Evolutionary conservation across 1,140 invertebrate genomes (phyloP).

Genomic region (Drosophila santomea): DNA sequence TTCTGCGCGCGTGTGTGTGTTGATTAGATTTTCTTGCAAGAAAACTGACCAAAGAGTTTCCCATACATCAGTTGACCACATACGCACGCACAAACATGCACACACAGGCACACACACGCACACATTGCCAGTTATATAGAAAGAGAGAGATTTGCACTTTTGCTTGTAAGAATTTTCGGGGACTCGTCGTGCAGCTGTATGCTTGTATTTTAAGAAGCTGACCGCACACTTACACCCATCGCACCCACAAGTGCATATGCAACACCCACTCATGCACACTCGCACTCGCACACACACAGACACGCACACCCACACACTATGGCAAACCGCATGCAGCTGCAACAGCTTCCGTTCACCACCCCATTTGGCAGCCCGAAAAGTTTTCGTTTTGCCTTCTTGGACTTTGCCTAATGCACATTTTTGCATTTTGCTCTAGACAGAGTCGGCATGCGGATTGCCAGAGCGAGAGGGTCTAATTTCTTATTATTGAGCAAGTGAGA

Average conservation of each 20-base stretch:
- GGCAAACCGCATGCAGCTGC: constrained; percentile 59
- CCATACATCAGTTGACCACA: constrained; percentile 73
- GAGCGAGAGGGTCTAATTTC: constrained; percentile 73
- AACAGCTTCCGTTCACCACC: constrained; percentile 46
- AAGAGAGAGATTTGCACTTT: constrained; percentile 57
- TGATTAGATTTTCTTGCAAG: constrained; percentile 83
- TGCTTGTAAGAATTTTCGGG: constrained; percentile 70
- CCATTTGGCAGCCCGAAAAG: constrained; percentile 28
- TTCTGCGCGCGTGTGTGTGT: constrained; percentile 65
- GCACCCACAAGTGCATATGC: constrained; percentile 45
- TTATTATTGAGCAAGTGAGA: constrained; percentile 64
- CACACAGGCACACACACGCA: constrained; percentile 10
- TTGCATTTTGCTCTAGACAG: constrained; percentile 74
- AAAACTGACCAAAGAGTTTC: constrained; percentile 80
- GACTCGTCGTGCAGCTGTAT: constrained; percentile 40
- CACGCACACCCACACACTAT: constrained; percentile 6
- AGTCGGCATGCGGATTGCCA: constrained; percentile 55
- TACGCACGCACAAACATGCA: constrained; percentile 15
- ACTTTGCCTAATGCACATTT: constrained; percentile 82
- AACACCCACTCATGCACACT: constrained; percentile 17
- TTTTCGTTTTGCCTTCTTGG: constrained; percentile 73
- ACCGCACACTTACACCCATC: constrained; percentile 45
- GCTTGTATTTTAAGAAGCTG: constrained; percentile 75
- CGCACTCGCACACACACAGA: constrained; percentile 11
- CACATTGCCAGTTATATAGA: constrained; percentile 14